Conservation (phyloP, 2,797 vertebrate species). For the Acrocephalus scirpaceus region DNA sequence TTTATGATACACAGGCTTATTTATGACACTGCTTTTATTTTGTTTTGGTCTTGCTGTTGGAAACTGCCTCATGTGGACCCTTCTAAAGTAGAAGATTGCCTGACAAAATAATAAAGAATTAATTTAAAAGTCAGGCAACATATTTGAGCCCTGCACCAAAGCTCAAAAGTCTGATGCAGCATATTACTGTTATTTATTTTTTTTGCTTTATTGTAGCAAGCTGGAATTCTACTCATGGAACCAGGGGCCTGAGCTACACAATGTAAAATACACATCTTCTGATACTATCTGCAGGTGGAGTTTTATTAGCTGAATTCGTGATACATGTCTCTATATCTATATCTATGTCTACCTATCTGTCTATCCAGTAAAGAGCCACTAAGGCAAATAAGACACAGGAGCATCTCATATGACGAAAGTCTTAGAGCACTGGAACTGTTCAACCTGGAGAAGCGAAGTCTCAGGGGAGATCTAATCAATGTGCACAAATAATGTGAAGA, state of each 20-base stretch:
- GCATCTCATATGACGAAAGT: neutral
- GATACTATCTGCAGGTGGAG: neutral
- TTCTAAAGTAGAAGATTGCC: neutral
- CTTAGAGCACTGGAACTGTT: neutral
- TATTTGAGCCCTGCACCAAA: neutral
- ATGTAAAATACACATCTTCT: neutral
- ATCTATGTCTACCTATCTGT: neutral
- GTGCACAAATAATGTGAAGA: neutral
- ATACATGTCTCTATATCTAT: neutral
- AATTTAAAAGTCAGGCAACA: slow-evolving; percentile 32
- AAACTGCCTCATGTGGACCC: slow-evolving; percentile 2
- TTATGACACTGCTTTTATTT: neutral
- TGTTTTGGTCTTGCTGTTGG: neutral
- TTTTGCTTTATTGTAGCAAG: neutral
- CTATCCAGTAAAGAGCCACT: neutral
- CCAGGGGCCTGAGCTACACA: neutral
- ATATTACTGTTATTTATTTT: neutral
- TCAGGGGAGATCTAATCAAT: neutral
- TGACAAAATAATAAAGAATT: slow-evolving; percentile 48
- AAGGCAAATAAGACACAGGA: neutral
- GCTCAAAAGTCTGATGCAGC: neutral
- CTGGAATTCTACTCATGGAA: neutral
- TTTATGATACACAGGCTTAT: slow-evolving; percentile 6
- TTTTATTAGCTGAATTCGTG: neutral
- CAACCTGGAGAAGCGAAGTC: neutral